Evolutionary conservation across 2,888 invertebrate species (phyloP).

Genomic region (Lingula anatina): DNA sequence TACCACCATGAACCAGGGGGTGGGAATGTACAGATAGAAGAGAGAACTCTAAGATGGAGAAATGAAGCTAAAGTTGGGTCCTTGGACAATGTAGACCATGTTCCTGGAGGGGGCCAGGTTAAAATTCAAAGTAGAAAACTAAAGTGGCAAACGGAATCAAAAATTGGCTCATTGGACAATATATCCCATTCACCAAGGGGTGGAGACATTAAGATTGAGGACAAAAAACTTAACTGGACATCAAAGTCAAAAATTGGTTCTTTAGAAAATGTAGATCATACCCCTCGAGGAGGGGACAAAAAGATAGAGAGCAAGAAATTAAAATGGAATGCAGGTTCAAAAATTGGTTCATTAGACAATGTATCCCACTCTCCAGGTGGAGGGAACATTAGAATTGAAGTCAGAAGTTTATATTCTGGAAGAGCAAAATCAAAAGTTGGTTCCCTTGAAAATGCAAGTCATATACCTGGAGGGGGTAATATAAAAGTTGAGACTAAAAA

Average conservation of each 20-base stretch:
- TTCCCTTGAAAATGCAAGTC: slow-evolving; percentile 81
- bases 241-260: slow-evolving; percentile 4
- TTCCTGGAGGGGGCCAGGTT: slow-evolving; percentile 4
- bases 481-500: no score
- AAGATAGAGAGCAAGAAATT: neutral
- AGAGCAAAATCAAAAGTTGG: slow-evolving; percentile 85
- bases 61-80: slow-evolving; percentile 3
- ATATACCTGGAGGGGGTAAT: slow-evolving; percentile 91
- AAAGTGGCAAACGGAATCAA: slow-evolving; percentile 2
- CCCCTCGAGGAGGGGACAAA: slow-evolving; percentile 1
- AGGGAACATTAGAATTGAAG: slow-evolving; percentile 11
- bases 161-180: slow-evolving; percentile 3
- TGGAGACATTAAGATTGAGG: neutral
- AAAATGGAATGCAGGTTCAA: neutral
- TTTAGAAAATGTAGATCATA: slow-evolving; percentile 2
- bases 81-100: slow-evolving; percentile 2
- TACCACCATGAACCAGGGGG: neutral
- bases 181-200: neutral
- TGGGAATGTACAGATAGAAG: neutral
- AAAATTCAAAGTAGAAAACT: neutral
- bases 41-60: neutral
- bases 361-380: slow-evolving; percentile 7
- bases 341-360: neutral
- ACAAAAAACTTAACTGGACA: slow-evolving; percentile 3
- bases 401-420: slow-evolving; percentile 17